Percentiles rank a stretch among this genome's conserved stretches.
These are phyloP conservation scores for Bubo bubo DNA, from an alignment of 2,113 vertebrate genomes.

Conservation along the genomic window DNA sequence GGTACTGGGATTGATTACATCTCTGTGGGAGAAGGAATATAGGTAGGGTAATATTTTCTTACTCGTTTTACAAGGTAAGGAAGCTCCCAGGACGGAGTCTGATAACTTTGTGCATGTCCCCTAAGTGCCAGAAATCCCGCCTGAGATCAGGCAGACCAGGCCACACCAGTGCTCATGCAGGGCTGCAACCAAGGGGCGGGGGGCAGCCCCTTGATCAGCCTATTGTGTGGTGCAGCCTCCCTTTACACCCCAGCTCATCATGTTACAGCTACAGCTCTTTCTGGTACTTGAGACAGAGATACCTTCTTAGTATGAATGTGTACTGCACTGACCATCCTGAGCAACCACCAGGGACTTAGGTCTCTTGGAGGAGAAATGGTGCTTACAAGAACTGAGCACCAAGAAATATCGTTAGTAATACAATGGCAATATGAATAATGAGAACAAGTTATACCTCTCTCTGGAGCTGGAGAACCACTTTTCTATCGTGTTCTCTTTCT, in stretches of 20 bases:
- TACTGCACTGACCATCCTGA: neutral
- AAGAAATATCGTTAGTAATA: neutral
- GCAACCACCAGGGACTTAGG: neutral
- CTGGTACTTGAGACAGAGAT: neutral
- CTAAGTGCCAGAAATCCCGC: neutral
- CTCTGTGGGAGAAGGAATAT: neutral
- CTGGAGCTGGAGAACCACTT: neutral
- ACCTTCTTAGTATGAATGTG: neutral
- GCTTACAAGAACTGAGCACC: neutral
- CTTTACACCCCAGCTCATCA: neutral
- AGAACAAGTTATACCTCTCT: neutral
- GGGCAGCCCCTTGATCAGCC: neutral
- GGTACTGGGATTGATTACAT: neutral
- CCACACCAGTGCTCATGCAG: accelerated
- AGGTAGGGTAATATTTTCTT: neutral
- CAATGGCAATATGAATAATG: neutral
- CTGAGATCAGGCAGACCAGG: neutral
- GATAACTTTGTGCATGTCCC: neutral
- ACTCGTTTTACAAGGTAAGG: neutral
- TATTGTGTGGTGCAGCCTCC: neutral
- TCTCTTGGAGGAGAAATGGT: neutral
- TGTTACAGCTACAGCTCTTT: neutral
- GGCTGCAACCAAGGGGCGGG: neutral
- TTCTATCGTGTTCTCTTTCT: neutral
- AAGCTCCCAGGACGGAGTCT: neutral